These are phyloP conservation scores for Rhabdornis inornatus DNA, from an alignment of 2,113 vertebrate genomes.

Conservation along the genomic window DNA sequence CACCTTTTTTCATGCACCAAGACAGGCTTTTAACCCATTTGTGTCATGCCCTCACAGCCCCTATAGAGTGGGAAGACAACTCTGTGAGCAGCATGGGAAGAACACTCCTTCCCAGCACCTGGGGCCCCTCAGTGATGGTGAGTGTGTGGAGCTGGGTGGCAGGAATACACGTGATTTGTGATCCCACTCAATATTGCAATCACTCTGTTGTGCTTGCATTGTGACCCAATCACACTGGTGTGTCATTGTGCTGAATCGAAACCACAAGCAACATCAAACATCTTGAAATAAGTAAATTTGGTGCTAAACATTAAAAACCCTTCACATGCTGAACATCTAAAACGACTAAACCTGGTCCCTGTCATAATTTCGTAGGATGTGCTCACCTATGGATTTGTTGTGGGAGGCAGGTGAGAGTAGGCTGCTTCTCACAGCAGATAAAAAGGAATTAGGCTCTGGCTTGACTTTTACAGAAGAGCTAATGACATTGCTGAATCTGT, in stretches of 20 bases:
- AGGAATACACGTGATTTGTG: neutral
- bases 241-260: neutral
- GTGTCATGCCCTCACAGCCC: neutral
- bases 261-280: neutral
- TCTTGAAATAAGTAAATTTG: neutral
- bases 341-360: neutral
- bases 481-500: neutral
- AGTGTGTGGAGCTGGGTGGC: neutral
- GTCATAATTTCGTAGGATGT: neutral
- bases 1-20: neutral
- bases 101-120: fast-evolving
- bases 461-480: neutral
- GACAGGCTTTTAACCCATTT: neutral
- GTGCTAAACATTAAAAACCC: neutral
- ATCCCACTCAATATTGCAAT: neutral
- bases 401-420: neutral
- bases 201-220: neutral
- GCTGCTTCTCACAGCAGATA: neutral
- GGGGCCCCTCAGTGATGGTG: fast-evolving
- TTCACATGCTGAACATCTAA: neutral
- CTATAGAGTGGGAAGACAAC: neutral
- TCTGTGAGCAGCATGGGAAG: neutral
- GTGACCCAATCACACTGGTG: neutral
- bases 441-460: neutral
- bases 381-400: neutral